These are phyloP conservation scores for Grallaria varia DNA, from an alignment of 2,113 vertebrate species.

Conservation along the genomic window DNA sequence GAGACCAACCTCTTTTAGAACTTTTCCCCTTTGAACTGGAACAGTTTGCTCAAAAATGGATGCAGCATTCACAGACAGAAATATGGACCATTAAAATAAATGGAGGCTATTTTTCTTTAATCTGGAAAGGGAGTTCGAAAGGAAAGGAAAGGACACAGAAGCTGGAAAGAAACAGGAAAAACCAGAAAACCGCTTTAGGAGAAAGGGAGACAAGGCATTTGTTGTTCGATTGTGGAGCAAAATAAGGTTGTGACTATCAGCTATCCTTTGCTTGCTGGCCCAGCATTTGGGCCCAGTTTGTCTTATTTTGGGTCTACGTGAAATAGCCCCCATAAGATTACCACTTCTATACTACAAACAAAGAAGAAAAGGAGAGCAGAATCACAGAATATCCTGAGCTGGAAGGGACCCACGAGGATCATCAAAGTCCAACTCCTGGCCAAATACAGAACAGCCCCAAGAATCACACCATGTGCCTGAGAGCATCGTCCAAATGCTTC, in stretches of 20 bases:
- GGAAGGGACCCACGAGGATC: neutral
- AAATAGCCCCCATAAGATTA: neutral
- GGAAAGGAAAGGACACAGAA: neutral
- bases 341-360: neutral
- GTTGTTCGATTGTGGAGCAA: neutral
- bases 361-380: neutral
- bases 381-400: neutral
- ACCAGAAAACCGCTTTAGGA: neutral
- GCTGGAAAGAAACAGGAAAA: neutral
- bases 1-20: neutral
- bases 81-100: neutral
- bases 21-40: slow-evolving; percentile 11
- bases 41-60: slow-evolving; percentile 21
- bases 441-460: neutral
- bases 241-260: neutral
- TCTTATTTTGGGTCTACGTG: neutral
- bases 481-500: neutral
- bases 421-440: accelerated
- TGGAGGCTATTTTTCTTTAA: neutral
- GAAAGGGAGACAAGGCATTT: neutral
- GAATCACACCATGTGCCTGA: neutral
- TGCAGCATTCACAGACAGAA: neutral
- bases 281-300: neutral
- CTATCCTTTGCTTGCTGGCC: neutral
- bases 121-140: neutral